phyloP scores from a whole-genome alignment of 2,888 invertebrate species.

The Lycaena phlaeas region DNA sequence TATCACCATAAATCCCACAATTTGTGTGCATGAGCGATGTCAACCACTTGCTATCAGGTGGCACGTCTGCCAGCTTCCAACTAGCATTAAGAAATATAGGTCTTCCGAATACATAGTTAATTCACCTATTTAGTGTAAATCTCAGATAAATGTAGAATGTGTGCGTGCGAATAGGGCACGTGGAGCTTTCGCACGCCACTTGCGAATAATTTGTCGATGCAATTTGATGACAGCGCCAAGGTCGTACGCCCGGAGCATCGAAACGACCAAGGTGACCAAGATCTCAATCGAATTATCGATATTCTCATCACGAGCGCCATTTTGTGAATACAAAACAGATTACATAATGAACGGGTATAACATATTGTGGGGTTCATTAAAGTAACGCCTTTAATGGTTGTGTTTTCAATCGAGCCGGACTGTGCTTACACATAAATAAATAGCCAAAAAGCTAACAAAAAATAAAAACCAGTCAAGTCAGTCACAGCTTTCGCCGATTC shows the following conservation, averaged over 20 bases:
- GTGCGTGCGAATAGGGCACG: conserved; percentile 12
- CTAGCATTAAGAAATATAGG: no score
- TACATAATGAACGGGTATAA: neutral
- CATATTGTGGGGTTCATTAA: neutral
- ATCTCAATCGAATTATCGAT: conserved; percentile 7
- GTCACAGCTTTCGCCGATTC: neutral
- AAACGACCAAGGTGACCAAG: conserved; percentile 5
- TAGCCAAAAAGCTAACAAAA: neutral
- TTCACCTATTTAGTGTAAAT: no score
- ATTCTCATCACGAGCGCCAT: conserved; percentile 6
- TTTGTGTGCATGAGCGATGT: no score
- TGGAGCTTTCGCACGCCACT: conserved; percentile 15
- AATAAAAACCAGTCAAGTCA: neutral
- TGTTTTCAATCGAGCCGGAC: neutral
- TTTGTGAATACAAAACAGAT: conserved; percentile 3
- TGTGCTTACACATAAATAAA: no score
- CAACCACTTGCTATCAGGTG: no score
- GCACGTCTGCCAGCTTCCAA: no score
- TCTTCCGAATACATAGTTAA: no score
- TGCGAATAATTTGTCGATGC: conserved; percentile 16
- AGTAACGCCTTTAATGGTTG: neutral
- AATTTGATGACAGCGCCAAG: conserved; percentile 16
- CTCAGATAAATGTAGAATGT: no score
- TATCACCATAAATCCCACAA: no score
- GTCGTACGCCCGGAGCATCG: conserved; percentile 11